phyloP scores from a whole-genome alignment of 2,888 invertebrate genomes.

The Eupeodes luniger region DNA sequence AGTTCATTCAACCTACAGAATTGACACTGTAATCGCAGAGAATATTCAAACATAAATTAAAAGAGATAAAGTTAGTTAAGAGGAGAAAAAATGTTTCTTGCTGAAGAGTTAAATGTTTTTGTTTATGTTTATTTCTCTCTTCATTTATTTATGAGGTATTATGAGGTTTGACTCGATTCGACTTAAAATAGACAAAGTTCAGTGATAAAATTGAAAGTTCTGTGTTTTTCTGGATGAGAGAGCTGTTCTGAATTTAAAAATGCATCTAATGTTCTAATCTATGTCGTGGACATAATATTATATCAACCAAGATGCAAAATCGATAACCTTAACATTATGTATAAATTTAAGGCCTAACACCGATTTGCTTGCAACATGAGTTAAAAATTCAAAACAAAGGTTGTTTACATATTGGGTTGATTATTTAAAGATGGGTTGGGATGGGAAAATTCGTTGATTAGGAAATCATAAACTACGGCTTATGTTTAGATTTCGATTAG shows the following conservation, averaged over 20 bases:
- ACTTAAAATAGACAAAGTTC: background rate
- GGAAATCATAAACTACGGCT: background rate
- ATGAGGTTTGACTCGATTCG: background rate
- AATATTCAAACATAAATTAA: background rate
- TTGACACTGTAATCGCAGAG: slow-evolving; percentile 53
- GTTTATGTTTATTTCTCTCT: background rate
- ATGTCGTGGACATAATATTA: background rate
- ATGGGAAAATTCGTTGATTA: background rate
- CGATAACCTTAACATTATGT: background rate
- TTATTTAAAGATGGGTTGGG: background rate
- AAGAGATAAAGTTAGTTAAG: background rate
- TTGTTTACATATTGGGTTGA: background rate
- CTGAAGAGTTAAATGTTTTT: background rate
- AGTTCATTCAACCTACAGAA: slow-evolving; percentile 65
- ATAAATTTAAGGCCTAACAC: background rate
- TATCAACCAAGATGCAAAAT: background rate
- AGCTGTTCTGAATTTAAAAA: no score
- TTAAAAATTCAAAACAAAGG: background rate
- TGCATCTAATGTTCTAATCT: background rate
- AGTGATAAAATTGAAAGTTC: background rate
- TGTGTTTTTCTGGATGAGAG: background rate
- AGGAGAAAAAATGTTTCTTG: background rate
- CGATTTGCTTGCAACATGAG: background rate
- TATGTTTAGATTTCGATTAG: no score
- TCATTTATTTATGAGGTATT: background rate